Evolutionary conservation across 1,140 invertebrate species (phyloP).

Genomic region (Trachymyrmex cornetzi): DNA sequence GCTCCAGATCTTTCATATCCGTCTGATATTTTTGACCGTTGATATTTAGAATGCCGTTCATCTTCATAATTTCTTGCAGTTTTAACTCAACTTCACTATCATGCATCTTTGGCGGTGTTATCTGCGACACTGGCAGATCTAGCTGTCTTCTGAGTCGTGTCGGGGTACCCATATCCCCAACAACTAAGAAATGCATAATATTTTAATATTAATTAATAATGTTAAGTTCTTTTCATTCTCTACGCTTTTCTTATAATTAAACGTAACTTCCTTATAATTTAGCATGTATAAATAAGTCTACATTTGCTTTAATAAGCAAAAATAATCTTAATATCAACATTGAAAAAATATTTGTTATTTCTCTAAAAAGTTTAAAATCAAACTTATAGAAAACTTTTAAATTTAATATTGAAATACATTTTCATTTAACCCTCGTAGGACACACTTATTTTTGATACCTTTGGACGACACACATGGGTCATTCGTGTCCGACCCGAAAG

Average conservation of each 20-base stretch:
- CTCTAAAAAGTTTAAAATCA: not conserved
- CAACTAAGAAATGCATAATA: slow-evolving; percentile 71
- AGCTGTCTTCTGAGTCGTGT: slow-evolving; percentile 84
- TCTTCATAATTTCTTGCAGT: slow-evolving; percentile 92
- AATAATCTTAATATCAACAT: slow-evolving; percentile 1
- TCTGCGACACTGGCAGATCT: slow-evolving; percentile 87
- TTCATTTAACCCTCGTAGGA: too few species aligned
- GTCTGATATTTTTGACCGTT: slow-evolving; percentile 93
- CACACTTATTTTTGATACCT: too few species aligned
- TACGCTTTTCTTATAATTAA: not conserved
- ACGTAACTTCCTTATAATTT: not conserved
- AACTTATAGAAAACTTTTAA: not conserved
- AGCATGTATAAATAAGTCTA: not conserved
- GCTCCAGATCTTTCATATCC: slow-evolving; percentile 95
- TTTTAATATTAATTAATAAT: not conserved
- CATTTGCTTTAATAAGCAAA: not conserved
- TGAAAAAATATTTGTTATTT: not conserved
- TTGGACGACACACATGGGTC: too few species aligned
- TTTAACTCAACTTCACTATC: slow-evolving; percentile 90
- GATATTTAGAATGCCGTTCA: slow-evolving; percentile 95
- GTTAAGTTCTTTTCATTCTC: not conserved
- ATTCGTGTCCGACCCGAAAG: too few species aligned
- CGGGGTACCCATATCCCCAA: slow-evolving; percentile 86
- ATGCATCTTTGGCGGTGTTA: slow-evolving; percentile 87
- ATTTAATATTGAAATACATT: not conserved